Base-by-base conservation (phyloP, 2,888 invertebrate species). In the Thereva unica region DNA sequence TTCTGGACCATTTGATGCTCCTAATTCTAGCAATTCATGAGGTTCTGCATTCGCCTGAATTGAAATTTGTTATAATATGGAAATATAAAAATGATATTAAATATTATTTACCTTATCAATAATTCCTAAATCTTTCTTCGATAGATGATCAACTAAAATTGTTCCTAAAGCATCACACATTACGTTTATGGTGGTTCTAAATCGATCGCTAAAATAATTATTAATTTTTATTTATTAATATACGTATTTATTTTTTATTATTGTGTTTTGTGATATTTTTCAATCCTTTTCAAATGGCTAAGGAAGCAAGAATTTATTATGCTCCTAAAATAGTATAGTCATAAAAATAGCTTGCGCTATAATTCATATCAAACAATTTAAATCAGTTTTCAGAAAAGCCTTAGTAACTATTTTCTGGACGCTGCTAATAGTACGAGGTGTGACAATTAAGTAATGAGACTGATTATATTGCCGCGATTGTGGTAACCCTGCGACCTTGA, bases 81-180 rank as follows among this genome's bases (percentile, higher is more conserved):
- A n/a, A n/a, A 10, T 35, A 10, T 52, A 45, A 6, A 50, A 10
- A 38, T 38, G 8, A 10, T 1, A 38, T 70, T 37, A 7, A 34
- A 35, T 35, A 3, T 12, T 10, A 49, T 79, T 82, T 77, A 85
- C 75, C 80, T 82, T 75, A 76, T 80, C 80, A 5, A 79, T 76
- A 50, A 77, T 73, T 66, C 81, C 82, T 68, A 90, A 80, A 76
- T 95, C 94, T 8, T 87, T 86, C 76, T 87, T 87, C 67, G 93
- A 93, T 71, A 95, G 83, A 72, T 92, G 87, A 75, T 92, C 88
- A 40, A 98, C 95, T 64, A 98, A 88, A 67, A 92, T 93, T 52
- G 97, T 95, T 49, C 97, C 97, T 68, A 97, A 82, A 8, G 95
- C 92, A 80, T 98, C 97, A 74, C 97, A 97, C 80, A 96, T 89